phyloP scores from a whole-genome alignment of 2,797 vertebrate species.

The Mormyrus proboscirostris region DNA sequence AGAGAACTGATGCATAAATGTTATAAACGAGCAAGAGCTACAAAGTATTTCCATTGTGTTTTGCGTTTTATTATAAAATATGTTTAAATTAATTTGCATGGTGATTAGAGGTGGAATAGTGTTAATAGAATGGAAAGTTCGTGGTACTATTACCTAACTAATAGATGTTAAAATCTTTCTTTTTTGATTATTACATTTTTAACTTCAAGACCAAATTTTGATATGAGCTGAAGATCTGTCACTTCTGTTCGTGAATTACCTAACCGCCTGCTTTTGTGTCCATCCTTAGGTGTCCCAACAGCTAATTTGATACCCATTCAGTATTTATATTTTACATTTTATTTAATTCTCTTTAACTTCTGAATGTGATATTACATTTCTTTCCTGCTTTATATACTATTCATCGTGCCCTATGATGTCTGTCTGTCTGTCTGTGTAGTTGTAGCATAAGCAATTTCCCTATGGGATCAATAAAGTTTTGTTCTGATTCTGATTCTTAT shows the following conservation, averaged over 20 bases:
- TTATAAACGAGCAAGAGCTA: background rate
- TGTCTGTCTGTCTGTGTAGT: background rate
- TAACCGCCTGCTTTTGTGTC: background rate
- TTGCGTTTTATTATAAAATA: background rate
- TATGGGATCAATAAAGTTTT: background rate
- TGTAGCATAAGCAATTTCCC: background rate
- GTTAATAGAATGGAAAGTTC: background rate
- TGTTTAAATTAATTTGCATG: background rate
- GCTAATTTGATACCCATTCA: background rate
- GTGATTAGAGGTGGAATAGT: background rate
- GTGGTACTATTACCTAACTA: background rate
- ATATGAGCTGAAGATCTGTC: background rate
- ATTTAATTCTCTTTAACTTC: background rate
- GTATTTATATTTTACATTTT: background rate
- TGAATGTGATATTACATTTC: background rate
- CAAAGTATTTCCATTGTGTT: background rate
- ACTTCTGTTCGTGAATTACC: background rate
- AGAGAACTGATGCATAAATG: background rate
- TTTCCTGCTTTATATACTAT: background rate
- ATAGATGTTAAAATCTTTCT: background rate
- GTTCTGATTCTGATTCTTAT: background rate
- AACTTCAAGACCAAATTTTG: background rate
- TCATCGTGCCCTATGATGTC: background rate
- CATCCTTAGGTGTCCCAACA: background rate
- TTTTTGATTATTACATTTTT: background rate